phyloP scores from a whole-genome alignment of 2,113 vertebrate genomes.

The Grallaria varia region DNA sequence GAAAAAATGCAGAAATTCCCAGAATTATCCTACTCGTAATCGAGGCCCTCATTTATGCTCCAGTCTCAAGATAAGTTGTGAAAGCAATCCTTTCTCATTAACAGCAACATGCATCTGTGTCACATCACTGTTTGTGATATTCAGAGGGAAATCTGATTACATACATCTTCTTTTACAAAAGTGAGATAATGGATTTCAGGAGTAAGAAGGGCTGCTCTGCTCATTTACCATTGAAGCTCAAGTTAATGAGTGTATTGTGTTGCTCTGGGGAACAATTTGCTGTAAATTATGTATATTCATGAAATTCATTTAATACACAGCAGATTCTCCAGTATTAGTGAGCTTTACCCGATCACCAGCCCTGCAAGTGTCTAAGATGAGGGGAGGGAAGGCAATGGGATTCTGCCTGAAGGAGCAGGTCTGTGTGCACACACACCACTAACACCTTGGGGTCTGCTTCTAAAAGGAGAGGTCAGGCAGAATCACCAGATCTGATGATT shows the following conservation, averaged over 20 bases:
- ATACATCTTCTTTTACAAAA: neutral
- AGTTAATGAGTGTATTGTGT: neutral
- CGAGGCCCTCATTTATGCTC: neutral
- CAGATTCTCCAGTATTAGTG: neutral
- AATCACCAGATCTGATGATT: neutral
- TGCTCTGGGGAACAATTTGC: neutral
- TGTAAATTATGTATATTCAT: slow-evolving; percentile 6
- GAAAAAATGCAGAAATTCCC: neutral
- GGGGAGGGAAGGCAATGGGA: neutral
- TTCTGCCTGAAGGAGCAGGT: neutral
- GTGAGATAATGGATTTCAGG: neutral
- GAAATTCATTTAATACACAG: neutral
- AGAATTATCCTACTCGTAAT: neutral
- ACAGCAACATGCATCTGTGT: neutral
- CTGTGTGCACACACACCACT: neutral
- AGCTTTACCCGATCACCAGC: neutral
- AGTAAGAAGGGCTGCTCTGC: neutral
- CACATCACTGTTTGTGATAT: neutral
- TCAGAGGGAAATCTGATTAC: neutral
- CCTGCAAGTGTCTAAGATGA: neutral
- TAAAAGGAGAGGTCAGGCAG: neutral
- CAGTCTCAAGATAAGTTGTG: neutral
- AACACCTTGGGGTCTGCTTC: neutral
- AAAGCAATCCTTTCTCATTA: slow-evolving; percentile 13
- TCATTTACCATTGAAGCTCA: neutral